Evolutionary conservation across 2,113 vertebrate species (phyloP), one percentile per base, ranked within the genome.

Genomic region (Alosa alosa): DNA sequence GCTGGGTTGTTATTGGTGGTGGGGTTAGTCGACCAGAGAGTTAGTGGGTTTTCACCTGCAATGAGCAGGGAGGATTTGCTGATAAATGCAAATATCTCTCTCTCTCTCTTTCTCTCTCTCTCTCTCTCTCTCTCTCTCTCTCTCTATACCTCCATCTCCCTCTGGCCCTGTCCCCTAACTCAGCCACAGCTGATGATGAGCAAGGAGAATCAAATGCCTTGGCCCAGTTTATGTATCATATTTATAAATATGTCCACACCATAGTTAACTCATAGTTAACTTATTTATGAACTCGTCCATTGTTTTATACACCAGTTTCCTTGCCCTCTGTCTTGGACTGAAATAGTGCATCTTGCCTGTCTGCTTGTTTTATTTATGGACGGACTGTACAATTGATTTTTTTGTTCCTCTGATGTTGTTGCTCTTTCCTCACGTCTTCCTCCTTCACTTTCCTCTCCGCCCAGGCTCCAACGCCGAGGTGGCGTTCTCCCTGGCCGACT

Each of bases 381-480:
- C n/a, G n/a, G 60, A 68, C 25, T 25, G 60, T 68, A 22, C 10
- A 10, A 68, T 68, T 68, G 60, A 68, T 68, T 25, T 55, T 55
- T 55, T 49, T 9, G 7, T 49, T 55, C 7, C 60, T 68, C 60
- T 25, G 60, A 8, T 64, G 60, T 64, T 57, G 17, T 57, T 64
- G 20, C 10, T 68, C 8, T 25, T 22, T 60, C 55, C 55, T 60
- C 20, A 22, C 20, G 13, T 22, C 55, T 49, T 55, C 2, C 60
- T 68, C 60, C 7, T 31, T 25, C 60, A 1, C 6, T 7, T 83
- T 36, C 39, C 47, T 17, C 46, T 2, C 22, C 11, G 81, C 72
- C 15, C 87, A 99, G 98, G 97, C 52, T 46, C 95, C 13, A 99
- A 99, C 88, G 92, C 93, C 17, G 95, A 96, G 92, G 93, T 99